phyloP scores from a whole-genome alignment of 2,888 invertebrate genomes.

The Zygothrica quintamaculata region DNA sequence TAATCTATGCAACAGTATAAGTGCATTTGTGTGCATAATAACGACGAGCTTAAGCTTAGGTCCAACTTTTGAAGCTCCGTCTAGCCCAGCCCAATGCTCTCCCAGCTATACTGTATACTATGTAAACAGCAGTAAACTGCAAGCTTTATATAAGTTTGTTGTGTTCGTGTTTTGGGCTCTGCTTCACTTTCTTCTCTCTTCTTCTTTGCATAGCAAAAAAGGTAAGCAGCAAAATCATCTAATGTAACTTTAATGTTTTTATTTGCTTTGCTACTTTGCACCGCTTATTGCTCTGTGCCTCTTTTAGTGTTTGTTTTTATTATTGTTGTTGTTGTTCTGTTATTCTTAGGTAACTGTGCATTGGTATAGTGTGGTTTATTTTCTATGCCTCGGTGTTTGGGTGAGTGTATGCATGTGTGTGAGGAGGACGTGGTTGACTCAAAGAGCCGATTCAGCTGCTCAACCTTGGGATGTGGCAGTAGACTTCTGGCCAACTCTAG shows the following conservation, averaged over 20 bases:
- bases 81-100: conserved; percentile 17
- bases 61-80: conserved; percentile 24
- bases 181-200: conserved; percentile 12
- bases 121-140: conserved; percentile 49
- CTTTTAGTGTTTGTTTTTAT: conserved; percentile 26
- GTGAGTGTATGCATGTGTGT: conserved; percentile 45
- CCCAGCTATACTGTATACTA: not conserved
- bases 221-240: conserved; percentile 58
- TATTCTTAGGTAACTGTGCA: conserved; percentile 30
- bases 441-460: conserved; percentile 57
- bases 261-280: conserved; percentile 66
- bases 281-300: conserved; percentile 59
- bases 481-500: conserved; percentile 82
- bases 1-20: conserved; percentile 64
- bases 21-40: conserved; percentile 60
- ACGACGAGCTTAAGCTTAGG: conserved; percentile 37
- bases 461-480: conserved; percentile 64
- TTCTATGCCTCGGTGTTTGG: conserved; percentile 19
- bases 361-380: conserved; percentile 28
- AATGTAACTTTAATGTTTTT: conserved; percentile 73
- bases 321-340: conserved; percentile 17
- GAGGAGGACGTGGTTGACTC: conserved; percentile 28
- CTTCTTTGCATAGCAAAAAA: conserved; percentile 50
- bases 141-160: conserved; percentile 44
- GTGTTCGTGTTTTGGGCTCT: conserved; percentile 27